A percentile compares a stretch with the other conserved stretches of the same genome.
These are phyloP conservation scores for Conchocele bisecta DNA, from an alignment of 2,888 invertebrate genomes.

Conservation along the genomic window DNA sequence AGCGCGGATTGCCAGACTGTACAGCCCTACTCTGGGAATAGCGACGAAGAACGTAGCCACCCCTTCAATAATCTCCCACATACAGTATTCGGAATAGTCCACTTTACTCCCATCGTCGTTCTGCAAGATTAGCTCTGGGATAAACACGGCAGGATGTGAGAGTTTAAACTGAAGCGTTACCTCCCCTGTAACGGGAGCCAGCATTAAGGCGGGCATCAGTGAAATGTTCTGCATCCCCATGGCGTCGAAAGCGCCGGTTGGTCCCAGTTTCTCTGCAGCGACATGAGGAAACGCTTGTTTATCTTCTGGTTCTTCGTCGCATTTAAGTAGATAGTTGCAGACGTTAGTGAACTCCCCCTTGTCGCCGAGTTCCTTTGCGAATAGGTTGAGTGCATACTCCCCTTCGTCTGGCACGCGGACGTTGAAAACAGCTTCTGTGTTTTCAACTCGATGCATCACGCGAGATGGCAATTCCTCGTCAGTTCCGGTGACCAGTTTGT, in stretches of 20 bases:
- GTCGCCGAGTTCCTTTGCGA: conserved; percentile 65
- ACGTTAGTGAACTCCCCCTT: conserved; percentile 70
- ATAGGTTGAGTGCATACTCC: conserved; percentile 76
- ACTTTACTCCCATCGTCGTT: conserved; percentile 47
- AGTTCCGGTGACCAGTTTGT: conserved; percentile 67
- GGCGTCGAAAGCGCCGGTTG: conserved; percentile 56
- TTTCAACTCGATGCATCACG: conserved; percentile 67
- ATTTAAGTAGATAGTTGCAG: conserved; percentile 75
- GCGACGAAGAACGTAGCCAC: conserved; percentile 54
- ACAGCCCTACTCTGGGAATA: conserved; percentile 51
- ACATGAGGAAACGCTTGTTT: conserved; percentile 63
- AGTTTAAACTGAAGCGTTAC: conserved; percentile 54
- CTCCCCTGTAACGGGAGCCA: conserved; percentile 55
- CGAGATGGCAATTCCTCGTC: conserved; percentile 61
- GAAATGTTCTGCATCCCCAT: conserved; percentile 60
- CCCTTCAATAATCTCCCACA: conserved; percentile 56
- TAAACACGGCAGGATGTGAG: conserved; percentile 42
- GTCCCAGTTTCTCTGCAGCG: conserved; percentile 55
- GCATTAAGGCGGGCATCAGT: conserved; percentile 56
- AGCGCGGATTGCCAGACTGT: conserved; percentile 52
- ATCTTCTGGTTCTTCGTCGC: conserved; percentile 65
- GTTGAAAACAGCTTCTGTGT: conserved; percentile 67
- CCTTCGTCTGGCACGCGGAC: conserved; percentile 70
- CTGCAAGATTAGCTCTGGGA: conserved; percentile 52
- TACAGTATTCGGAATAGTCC: conserved; percentile 56